Conservation (phyloP, 2,797 vertebrate species). For the Cichlasoma orientale region DNA sequence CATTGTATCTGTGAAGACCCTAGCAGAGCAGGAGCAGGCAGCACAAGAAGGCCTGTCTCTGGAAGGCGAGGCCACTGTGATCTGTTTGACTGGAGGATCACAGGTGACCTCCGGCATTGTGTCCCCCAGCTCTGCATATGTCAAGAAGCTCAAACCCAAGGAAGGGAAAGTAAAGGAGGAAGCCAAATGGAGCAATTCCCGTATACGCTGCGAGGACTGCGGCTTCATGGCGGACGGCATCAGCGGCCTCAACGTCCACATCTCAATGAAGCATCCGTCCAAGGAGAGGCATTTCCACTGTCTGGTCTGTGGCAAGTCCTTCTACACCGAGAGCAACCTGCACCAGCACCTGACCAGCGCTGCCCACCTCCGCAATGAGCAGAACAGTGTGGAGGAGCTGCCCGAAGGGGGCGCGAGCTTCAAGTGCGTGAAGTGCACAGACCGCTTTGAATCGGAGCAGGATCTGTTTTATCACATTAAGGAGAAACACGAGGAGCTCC, state of each 20-base stretch:
- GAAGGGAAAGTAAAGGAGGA: constrained; percentile 39
- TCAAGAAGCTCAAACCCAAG: constrained; percentile 64
- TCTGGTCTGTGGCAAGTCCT: constrained; percentile 96
- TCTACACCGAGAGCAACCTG: constrained; percentile 96
- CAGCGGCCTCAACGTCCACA: constrained; percentile 96
- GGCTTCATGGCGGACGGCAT: constrained; percentile 96
- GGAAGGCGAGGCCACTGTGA: constrained; percentile 59
- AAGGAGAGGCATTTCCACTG: constrained; percentile 98
- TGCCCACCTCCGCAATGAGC: constrained; percentile 92
- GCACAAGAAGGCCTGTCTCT: constrained; percentile 64
- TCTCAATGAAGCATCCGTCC: constrained; percentile 97
- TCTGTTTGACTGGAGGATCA: constrained; percentile 59
- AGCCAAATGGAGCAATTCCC: constrained; percentile 66
- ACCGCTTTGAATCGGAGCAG: constrained; percentile 93
- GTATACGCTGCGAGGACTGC: constrained; percentile 94
- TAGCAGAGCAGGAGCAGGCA: constrained; percentile 76
- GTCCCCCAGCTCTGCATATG: constrained; percentile 21
- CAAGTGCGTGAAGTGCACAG: constrained; percentile 96
- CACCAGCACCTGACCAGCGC: constrained; percentile 96
- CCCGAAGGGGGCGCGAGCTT: constrained; percentile 94
- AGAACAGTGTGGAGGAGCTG: constrained; percentile 93
- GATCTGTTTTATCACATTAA: constrained; percentile 96
- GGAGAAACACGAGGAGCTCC: constrained; percentile 96
- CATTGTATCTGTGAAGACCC: constrained; percentile 87
- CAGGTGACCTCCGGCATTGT: neutral